phyloP scores from a whole-genome alignment of 2,113 vertebrate species.

The Petroica traversi region DNA sequence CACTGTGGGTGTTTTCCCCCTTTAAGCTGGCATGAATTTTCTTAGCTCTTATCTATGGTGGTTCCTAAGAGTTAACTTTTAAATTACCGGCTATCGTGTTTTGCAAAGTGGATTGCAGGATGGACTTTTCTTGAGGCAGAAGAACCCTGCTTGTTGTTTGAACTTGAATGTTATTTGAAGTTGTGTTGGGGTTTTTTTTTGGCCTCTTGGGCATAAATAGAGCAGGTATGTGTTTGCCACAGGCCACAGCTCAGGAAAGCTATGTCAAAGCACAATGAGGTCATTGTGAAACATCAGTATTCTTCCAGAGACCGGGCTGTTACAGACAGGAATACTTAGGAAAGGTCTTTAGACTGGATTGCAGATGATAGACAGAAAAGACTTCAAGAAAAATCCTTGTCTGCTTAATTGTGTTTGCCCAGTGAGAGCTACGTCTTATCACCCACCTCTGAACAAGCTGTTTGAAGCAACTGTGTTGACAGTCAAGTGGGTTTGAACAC shows the following conservation, averaged over 20 bases:
- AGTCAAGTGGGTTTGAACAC: background rate
- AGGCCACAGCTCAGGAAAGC: constrained; percentile 76
- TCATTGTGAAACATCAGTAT: constrained; percentile 80
- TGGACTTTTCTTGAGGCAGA: constrained; percentile 55
- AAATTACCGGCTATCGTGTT: background rate
- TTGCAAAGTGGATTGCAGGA: constrained; percentile 11
- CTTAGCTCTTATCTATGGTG: background rate
- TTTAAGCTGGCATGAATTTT: background rate
- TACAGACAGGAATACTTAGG: constrained; percentile 63
- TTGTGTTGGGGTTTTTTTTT: constrained; percentile 64
- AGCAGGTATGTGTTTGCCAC: constrained; percentile 86
- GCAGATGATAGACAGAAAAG: constrained; percentile 66
- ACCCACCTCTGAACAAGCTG: background rate
- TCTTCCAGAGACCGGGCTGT: constrained; percentile 76
- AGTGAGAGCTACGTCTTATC: background rate
- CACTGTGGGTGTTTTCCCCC: background rate
- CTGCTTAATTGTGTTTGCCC: constrained; percentile 23
- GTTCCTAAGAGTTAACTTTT: constrained; percentile 3
- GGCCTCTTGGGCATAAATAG: constrained; percentile 80
- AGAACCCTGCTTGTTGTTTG: constrained; percentile 50
- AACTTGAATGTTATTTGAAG: constrained; percentile 79
- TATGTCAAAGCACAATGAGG: constrained; percentile 77
- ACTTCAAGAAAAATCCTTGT: constrained; percentile 30
- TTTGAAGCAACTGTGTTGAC: constrained; percentile 19
- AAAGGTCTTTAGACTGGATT: constrained; percentile 66